These are phyloP conservation scores for Pseudomyrmex cubaensis DNA, from an alignment of 1,140 invertebrate species.

Conservation along the genomic window DNA sequence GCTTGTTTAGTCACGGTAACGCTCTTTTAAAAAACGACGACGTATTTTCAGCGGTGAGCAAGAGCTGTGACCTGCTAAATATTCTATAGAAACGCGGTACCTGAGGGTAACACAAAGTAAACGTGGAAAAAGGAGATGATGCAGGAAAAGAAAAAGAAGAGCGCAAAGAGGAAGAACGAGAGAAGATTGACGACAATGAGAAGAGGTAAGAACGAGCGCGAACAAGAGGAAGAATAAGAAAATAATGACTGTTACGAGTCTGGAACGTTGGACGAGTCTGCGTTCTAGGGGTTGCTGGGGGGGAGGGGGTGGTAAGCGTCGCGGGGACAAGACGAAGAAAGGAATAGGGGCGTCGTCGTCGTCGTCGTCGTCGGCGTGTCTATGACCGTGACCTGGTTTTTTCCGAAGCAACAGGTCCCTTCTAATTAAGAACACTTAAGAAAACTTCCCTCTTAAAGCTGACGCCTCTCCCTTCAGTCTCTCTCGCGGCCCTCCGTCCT, in stretches of 20 bases:
- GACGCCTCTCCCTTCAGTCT: conserved; percentile 77
- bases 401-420: conserved; percentile 86
- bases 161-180: conserved; percentile 25
- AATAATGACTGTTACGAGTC: conserved; percentile 85
- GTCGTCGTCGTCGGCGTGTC: conserved; percentile 73
- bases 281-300: conserved; percentile 67
- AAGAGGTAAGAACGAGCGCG: conserved; percentile 65
- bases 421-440: conserved; percentile 87
- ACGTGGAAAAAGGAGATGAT: conserved; percentile 41
- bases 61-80: conserved; percentile 75
- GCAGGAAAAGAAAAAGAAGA: not conserved
- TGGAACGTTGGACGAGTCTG: conserved; percentile 72
- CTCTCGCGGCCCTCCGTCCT: conserved; percentile 46
- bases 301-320: conserved; percentile 67
- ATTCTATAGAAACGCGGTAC: conserved; percentile 69
- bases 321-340: conserved; percentile 52
- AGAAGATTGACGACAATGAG: conserved; percentile 50
- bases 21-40: conserved; percentile 57
- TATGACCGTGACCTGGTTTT: conserved; percentile 85
- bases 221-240: conserved; percentile 81
- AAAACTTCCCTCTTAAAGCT: conserved; percentile 86
- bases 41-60: conserved; percentile 18
- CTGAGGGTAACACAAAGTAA: conserved; percentile 50
- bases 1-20: conserved; percentile 38
- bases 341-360: conserved; percentile 26